Evolutionary conservation across 1,140 invertebrate genomes (phyloP).

Genomic region (Mercenaria mercenaria): DNA sequence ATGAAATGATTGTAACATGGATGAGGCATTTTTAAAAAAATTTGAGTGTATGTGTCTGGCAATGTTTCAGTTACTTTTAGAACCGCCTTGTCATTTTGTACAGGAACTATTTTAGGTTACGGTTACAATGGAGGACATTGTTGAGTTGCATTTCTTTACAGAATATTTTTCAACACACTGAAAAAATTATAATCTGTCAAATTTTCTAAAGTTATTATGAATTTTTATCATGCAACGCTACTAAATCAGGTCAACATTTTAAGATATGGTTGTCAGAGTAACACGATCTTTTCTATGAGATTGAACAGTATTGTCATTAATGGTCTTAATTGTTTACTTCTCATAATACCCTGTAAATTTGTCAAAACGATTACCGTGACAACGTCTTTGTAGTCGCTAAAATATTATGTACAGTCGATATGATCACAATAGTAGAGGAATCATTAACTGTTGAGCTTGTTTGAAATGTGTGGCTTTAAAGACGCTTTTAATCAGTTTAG

Average conservation of each 20-base stretch:
- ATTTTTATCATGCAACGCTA: background rate
- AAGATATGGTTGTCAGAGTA: background rate
- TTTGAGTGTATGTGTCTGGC: too few species aligned
- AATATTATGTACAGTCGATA: background rate
- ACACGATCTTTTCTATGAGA: background rate
- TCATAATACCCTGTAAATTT: slow-evolving; percentile 43
- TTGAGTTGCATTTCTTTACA: too few species aligned
- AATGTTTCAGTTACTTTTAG: too few species aligned
- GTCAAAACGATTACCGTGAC: slow-evolving; percentile 58
- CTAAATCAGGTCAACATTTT: background rate
- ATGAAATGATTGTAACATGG: too few species aligned
- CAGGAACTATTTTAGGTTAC: too few species aligned
- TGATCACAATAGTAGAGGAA: background rate
- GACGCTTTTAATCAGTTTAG: background rate
- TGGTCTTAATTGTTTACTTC: slow-evolving; percentile 50
- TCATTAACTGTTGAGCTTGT: background rate
- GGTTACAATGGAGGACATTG: too few species aligned
- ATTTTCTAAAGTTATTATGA: background rate
- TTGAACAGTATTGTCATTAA: slow-evolving; percentile 11
- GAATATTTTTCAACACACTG: too few species aligned
- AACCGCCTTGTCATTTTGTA: too few species aligned
- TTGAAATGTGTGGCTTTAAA: background rate
- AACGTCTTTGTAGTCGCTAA: background rate
- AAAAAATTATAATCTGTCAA: too few species aligned
- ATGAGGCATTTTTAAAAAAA: too few species aligned